Conservation (phyloP, 2,797 vertebrate genomes). For the Mastacembelus armatus region DNA sequence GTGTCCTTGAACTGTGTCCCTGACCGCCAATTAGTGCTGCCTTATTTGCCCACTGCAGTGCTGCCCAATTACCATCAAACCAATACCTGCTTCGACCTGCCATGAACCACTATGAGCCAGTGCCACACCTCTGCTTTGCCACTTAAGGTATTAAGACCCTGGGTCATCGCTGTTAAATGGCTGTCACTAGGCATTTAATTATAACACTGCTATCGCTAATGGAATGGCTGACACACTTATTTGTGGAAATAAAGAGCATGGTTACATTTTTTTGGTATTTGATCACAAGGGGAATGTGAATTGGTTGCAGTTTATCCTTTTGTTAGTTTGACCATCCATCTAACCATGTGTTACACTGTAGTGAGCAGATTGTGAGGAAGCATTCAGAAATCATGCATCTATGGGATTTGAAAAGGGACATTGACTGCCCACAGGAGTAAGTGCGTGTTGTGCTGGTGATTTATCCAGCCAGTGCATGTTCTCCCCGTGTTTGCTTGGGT, state of each 20-base stretch:
- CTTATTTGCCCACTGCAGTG: constrained; percentile 65
- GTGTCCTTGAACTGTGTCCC: constrained; percentile 80
- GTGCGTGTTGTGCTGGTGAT: not conserved
- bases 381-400: not conserved
- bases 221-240: constrained; percentile 20
- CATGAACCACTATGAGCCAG: constrained; percentile 34
- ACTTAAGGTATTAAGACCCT: constrained; percentile 54
- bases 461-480: not conserved
- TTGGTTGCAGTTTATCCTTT: not conserved
- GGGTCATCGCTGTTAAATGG: constrained; percentile 57
- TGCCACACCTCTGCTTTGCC: constrained; percentile 61
- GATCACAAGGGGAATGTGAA: too few relatives aligned
- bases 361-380: constrained; percentile 6
- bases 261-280: not conserved
- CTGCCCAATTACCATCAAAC: constrained; percentile 74
- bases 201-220: constrained; percentile 53
- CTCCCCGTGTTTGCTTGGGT: too few relatives aligned
- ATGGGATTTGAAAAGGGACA: constrained; percentile 1
- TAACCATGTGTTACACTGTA: not conserved
- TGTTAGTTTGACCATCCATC: constrained; percentile 7
- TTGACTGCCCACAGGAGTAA: not conserved
- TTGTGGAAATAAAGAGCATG: constrained; percentile 26
- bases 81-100: constrained; percentile 58
- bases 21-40: constrained; percentile 72
- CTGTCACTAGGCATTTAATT: constrained; percentile 66